Evolutionary conservation across 2,113 vertebrate genomes (phyloP), one percentile per base, ranked within the genome.

Genomic region (Sebastes schlegelii): DNA sequence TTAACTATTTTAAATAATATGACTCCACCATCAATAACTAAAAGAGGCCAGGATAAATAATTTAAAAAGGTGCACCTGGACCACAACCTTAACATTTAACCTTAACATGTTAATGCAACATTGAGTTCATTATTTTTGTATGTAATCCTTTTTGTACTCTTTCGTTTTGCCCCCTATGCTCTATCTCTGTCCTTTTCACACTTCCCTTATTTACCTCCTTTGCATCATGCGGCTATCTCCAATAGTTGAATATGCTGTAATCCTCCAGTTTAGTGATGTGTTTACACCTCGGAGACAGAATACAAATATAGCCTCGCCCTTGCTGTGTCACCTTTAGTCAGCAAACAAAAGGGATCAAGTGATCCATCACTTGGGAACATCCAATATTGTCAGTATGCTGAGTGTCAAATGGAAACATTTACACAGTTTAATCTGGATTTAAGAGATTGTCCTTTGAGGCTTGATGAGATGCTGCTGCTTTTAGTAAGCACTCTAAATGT

Each of bases 291-390:
- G 0, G 54, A 79, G 26, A 21, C 51, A 60, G 19, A 63, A 79
- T 64, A 61, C 49, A 63, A 86, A 86, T 79, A 48, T 43, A 64
- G 45, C 51, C 16, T n/a, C 48, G 73, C 8, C 84, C 83, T 92
- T 81, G 86, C 17, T 26, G n/a, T 54, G 74, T 77, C 83, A 82
- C 68, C 85, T 83, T 65, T 64, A 84, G 46, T 82, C 83, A 74
- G 81, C 80, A 80, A 84, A 79, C 51, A 76, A 40, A 77, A 1
- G 45, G 3, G 63, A 77, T 80, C 66, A 81, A 84, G 65, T 54
- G 67, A 83, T 85, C 81, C 43, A 77, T 85, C 85, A 72, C 62
- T 57, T 17, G 19, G 45, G 77, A 82, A 62, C 48, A 26, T 58
- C 0, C 4, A 54, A 26, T 52, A 57, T 21, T 54, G 60, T 52